These are phyloP conservation scores for Tadarida brasiliensis DNA, from an alignment of 2,797 vertebrate genomes.

Conservation along the genomic window DNA sequence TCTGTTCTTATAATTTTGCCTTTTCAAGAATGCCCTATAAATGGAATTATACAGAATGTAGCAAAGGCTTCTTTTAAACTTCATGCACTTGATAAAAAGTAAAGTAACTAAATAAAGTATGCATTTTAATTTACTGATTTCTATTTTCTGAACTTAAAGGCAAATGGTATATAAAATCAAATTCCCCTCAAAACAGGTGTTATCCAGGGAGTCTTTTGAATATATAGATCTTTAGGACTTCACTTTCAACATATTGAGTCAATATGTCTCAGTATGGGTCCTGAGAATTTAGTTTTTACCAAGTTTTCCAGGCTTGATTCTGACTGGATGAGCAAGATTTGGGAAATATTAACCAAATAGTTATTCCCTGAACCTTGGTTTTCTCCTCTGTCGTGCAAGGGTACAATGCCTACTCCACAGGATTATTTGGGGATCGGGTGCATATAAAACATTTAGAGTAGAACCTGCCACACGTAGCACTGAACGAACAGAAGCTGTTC, in stretches of 20 bases:
- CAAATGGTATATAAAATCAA: constrained; percentile 57
- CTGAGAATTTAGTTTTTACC: constrained; percentile 42
- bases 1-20: neutral
- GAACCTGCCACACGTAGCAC: neutral
- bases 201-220: neutral
- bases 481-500: neutral
- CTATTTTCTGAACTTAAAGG: constrained; percentile 50
- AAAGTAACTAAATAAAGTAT: constrained; percentile 3
- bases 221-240: neutral
- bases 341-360: neutral
- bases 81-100: neutral
- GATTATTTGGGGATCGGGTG: neutral
- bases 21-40: neutral
- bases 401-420: neutral
- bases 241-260: neutral
- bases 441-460: neutral
- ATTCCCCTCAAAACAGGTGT: constrained; percentile 26
- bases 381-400: neutral
- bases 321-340: neutral
- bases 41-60: neutral
- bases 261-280: neutral
- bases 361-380: neutral
- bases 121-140: constrained; percentile 41
- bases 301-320: constrained; percentile 43
- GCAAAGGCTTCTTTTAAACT: neutral